Percentiles rank a stretch among this genome's conserved stretches.
Conservation (phyloP, 2,888 invertebrate genomes). For the Lasioglossum figueresi region DNA sequence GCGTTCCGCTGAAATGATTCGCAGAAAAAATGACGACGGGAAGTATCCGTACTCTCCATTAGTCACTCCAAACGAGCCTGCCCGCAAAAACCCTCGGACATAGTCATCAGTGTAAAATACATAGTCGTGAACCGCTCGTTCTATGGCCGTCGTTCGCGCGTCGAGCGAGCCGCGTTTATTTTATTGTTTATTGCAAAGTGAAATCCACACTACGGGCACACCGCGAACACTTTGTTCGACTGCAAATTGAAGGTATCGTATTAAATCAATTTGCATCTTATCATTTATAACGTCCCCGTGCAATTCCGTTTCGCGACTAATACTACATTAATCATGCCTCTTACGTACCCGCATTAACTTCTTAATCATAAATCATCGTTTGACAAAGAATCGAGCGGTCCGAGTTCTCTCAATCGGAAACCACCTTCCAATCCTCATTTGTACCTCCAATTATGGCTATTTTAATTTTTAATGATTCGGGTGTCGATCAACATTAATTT, state of each 20-base stretch:
- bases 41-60: slow-evolving; percentile 43
- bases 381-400: slow-evolving; percentile 5
- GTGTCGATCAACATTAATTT: neutral
- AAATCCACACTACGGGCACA: neutral
- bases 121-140: slow-evolving; percentile 27
- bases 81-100: slow-evolving; percentile 45
- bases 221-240: slow-evolving; percentile 2
- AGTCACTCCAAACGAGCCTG: slow-evolving; percentile 39
- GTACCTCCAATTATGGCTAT: neutral
- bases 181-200: neutral
- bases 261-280: slow-evolving; percentile 20
- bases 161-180: slow-evolving; percentile 16
- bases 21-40: slow-evolving; percentile 41
- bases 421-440: neutral
- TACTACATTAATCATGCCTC: neutral
- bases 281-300: neutral
- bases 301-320: neutral
- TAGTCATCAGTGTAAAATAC: slow-evolving; percentile 41
- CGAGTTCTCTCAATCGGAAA: neutral
- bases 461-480: neutral
- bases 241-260: slow-evolving; percentile 12
- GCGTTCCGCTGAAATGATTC: slow-evolving; percentile 25
- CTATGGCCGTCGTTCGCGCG: slow-evolving; percentile 13
- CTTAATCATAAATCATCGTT: slow-evolving; percentile 8
- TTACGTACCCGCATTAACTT: neutral